Evolutionary conservation across 92 coral and sea anemone species (phyloP).

Genomic region (Zoanthus gigantus): DNA sequence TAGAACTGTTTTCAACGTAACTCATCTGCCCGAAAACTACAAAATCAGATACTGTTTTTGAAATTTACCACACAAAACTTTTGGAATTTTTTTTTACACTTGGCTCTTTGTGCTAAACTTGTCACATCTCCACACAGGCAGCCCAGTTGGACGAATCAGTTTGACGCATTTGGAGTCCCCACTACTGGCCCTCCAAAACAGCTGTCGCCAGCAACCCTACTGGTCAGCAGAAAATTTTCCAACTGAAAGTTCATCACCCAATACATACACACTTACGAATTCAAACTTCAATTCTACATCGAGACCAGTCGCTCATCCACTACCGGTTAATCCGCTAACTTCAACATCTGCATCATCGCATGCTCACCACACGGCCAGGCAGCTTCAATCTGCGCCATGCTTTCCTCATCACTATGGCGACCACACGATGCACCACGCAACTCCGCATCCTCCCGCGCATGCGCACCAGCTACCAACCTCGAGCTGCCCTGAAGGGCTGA

Average conservation of each 20-base stretch:
- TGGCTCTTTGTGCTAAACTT: not conserved
- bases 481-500: constrained; percentile 42
- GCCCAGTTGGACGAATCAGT: constrained; percentile 23
- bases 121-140: not conserved
- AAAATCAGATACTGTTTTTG: too few species aligned
- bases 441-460: constrained; percentile 72
- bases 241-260: constrained; percentile 36
- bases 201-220: constrained; percentile 79
- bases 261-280: constrained; percentile 15
- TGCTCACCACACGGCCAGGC: constrained; percentile 34
- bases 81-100: too few species aligned
- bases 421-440: constrained; percentile 88
- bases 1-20: too few species aligned
- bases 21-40: too few species aligned
- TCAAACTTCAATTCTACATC: constrained; percentile 25
- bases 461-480: constrained; percentile 65
- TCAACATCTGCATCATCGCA: constrained; percentile 38
- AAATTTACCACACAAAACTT: too few species aligned
- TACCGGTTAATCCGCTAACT: constrained; percentile 45
- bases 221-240: constrained; percentile 69
- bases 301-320: constrained; percentile 42
- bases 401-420: constrained; percentile 65
- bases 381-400: constrained; percentile 23
- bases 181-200: constrained; percentile 64
- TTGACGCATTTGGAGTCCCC: constrained; percentile 36